Evolutionary conservation across 2,888 invertebrate species (phyloP).

Genomic region (Xestia ashworthii): DNA sequence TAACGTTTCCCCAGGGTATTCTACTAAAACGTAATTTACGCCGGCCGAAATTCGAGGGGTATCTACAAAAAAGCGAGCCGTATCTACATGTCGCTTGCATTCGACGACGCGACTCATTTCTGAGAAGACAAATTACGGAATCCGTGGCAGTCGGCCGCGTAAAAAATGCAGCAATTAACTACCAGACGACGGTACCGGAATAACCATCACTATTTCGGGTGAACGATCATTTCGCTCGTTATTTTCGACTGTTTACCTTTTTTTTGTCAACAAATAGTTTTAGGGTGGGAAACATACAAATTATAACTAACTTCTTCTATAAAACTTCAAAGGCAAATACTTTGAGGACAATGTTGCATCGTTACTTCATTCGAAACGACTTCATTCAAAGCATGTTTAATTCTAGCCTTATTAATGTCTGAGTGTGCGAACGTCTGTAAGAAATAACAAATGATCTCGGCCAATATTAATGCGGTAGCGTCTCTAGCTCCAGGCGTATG

Average conservation of each 20-base stretch:
- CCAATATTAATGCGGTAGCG: slow-evolving; percentile 82
- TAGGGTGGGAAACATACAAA: slow-evolving; percentile 74
- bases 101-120: slow-evolving; percentile 91
- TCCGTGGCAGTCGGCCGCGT: slow-evolving; percentile 84
- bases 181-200: slow-evolving; percentile 80
- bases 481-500: slow-evolving; percentile 78
- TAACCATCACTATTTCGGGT: slow-evolving; percentile 85
- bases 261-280: slow-evolving; percentile 79
- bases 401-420: slow-evolving; percentile 69
- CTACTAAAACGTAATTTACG: slow-evolving; percentile 89
- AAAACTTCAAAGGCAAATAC: slow-evolving; percentile 76
- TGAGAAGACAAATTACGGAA: slow-evolving; percentile 90
- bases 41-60: slow-evolving; percentile 85
- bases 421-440: slow-evolving; percentile 57
- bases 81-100: slow-evolving; percentile 88
- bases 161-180: slow-evolving; percentile 90
- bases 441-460: slow-evolving; percentile 82
- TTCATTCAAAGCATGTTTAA: slow-evolving; percentile 74
- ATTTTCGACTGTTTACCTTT: slow-evolving; percentile 83
- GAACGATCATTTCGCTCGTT: slow-evolving; percentile 85
- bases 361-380: slow-evolving; percentile 69
- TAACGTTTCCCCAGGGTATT: slow-evolving; percentile 89
- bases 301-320: slow-evolving; percentile 66
- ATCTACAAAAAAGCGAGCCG: slow-evolving; percentile 73
- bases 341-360: slow-evolving; percentile 68